Conservation (phyloP, 2,888 invertebrate genomes). For the Cephalotes varians region DNA sequence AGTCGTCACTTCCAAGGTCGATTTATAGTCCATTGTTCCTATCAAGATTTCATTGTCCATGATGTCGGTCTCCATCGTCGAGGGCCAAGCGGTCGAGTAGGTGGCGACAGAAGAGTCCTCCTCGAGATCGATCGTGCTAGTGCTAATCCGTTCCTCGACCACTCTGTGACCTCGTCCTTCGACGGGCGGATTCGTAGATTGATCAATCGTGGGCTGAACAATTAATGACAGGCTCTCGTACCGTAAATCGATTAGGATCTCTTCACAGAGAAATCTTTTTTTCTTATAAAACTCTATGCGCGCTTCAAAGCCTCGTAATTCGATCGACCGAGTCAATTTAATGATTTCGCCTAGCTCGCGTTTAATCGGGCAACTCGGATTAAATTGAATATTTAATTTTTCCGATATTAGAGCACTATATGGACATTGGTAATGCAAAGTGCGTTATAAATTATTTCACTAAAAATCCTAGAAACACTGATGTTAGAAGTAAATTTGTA, state of each 20-base stretch:
- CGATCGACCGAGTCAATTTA: slow-evolving; percentile 26
- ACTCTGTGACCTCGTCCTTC: slow-evolving; percentile 83
- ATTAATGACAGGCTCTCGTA: slow-evolving; percentile 38
- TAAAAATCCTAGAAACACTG: background rate
- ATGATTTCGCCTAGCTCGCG: background rate
- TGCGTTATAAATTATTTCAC: background rate
- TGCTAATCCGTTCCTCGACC: slow-evolving; percentile 73
- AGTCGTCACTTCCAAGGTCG: slow-evolving; percentile 67
- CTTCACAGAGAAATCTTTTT: background rate
- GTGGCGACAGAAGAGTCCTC: slow-evolving; percentile 66
- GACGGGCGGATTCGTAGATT: slow-evolving; percentile 72
- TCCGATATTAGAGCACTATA: background rate
- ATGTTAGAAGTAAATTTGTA: background rate
- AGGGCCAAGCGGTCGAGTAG: slow-evolving; percentile 69
- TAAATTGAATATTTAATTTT: slow-evolving; percentile 9
- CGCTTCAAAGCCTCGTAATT: slow-evolving; percentile 11
- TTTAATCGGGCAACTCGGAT: background rate
- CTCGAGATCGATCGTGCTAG: slow-evolving; percentile 61
- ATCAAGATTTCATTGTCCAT: slow-evolving; percentile 83
- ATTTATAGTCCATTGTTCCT: slow-evolving; percentile 78
- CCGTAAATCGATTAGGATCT: slow-evolving; percentile 4
- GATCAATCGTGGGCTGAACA: slow-evolving; percentile 75
- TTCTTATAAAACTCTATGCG: background rate
- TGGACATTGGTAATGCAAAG: background rate
- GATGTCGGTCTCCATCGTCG: slow-evolving; percentile 78